These are phyloP conservation scores for Phrynocephalus forsythii DNA, from an alignment of 2,797 vertebrate species.

Conservation along the genomic window DNA sequence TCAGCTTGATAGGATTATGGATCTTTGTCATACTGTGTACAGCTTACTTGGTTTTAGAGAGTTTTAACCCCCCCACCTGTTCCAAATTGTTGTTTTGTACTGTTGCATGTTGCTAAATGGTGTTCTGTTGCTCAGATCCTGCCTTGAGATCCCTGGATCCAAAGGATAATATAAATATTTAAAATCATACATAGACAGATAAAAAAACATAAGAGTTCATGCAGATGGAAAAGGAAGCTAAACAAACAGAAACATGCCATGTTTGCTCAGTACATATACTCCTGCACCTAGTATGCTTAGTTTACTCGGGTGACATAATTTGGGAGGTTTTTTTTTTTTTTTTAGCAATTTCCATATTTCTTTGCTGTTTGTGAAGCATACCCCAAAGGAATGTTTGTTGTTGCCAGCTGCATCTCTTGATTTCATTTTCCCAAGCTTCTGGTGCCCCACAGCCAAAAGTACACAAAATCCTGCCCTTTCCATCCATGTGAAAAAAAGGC, in stretches of 20 bases:
- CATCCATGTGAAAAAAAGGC: background rate
- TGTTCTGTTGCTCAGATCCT: too few relatives aligned
- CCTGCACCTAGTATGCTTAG: constrained; percentile 7
- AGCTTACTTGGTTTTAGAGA: too few relatives aligned
- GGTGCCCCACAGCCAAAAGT: constrained; percentile 1
- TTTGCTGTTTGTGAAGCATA: constrained; percentile 1
- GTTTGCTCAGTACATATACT: constrained; percentile 8
- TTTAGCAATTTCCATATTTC: constrained; percentile 32
- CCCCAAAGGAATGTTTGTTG: background rate
- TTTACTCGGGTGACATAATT: constrained; percentile 5
- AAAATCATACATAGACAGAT: too few relatives aligned
- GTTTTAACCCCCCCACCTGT: too few relatives aligned
- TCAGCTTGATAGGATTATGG: too few relatives aligned
- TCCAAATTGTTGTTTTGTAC: too few relatives aligned
- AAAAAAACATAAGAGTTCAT: background rate
- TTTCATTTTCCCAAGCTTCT: constrained; percentile 23
- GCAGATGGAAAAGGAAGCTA: constrained; percentile 4
- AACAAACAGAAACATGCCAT: background rate
- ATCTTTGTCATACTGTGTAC: too few relatives aligned
- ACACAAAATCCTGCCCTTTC: constrained; percentile 11
- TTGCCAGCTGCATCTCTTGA: constrained; percentile 7
- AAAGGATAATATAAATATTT: too few relatives aligned
- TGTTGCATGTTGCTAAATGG: too few relatives aligned
- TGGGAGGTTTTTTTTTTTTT: background rate
- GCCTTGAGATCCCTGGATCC: too few relatives aligned